Evolutionary conservation across 1,140 invertebrate genomes (phyloP).

Genomic region (Colletes gigas): DNA sequence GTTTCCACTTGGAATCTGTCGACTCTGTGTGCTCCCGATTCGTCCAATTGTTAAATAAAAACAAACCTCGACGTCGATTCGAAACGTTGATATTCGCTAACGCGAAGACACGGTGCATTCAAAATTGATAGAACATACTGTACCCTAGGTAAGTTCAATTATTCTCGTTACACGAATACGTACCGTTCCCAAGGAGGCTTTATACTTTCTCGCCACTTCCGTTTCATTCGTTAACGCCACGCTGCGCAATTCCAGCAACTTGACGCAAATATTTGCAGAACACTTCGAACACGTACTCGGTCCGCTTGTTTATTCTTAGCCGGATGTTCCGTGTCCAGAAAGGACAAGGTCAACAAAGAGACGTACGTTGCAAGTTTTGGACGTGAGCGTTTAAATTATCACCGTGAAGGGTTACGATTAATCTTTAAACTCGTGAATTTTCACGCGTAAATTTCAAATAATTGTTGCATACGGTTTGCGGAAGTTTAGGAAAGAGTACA

Average conservation of each 20-base stretch:
- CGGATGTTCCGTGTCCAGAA: not conserved
- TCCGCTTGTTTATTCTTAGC: slow-evolving; percentile 20
- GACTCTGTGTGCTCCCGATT: too few species aligned
- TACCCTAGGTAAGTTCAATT: slow-evolving; percentile 28
- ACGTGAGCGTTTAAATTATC: too few species aligned
- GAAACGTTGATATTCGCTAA: not conserved
- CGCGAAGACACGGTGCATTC: not conserved
- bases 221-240: slow-evolving; percentile 16
- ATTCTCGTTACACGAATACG: slow-evolving; percentile 16
- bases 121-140: slow-evolving; percentile 3
- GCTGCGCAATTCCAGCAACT: not conserved
- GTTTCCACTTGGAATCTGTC: not conserved
- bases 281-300: slow-evolving; percentile 10
- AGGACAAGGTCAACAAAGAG: not conserved
- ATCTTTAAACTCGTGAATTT: too few species aligned
- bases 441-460: too few species aligned
- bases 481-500: too few species aligned
- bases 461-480: too few species aligned
- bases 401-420: too few species aligned
- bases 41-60: too few species aligned
- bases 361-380: not conserved
- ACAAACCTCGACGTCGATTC: too few species aligned
- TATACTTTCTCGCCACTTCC: not conserved
- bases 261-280: slow-evolving; percentile 30
- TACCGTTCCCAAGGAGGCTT: not conserved